These are phyloP conservation scores for Ligdia adustata DNA, from an alignment of 2,888 invertebrate genomes.

Conservation along the genomic window DNA sequence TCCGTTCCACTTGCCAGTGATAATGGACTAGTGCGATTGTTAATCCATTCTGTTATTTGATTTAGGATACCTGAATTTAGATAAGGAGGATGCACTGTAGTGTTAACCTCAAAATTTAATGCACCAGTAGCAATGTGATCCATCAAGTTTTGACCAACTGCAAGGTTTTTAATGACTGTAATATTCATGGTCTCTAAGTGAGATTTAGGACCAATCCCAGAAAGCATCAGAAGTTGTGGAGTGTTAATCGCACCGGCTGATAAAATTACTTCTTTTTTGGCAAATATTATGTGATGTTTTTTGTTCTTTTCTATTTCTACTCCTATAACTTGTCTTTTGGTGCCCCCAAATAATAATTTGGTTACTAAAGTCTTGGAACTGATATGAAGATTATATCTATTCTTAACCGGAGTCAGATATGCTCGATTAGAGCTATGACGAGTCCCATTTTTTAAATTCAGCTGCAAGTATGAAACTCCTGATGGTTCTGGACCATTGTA, in stretches of 20 bases:
- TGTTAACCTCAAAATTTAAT: conserved; percentile 81
- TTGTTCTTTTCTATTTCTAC: conserved; percentile 83
- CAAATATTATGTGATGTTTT: conserved; percentile 79
- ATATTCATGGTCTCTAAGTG: conserved; percentile 84
- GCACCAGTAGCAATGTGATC: conserved; percentile 88
- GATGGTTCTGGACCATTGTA: conserved; percentile 85
- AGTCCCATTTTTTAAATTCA: conserved; percentile 86
- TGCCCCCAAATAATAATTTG: conserved; percentile 82
- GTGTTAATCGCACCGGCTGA: conserved; percentile 91
- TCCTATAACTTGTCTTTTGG: conserved; percentile 83
- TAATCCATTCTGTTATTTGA: conserved; percentile 81
- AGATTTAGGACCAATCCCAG: conserved; percentile 88
- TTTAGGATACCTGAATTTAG: conserved; percentile 66
- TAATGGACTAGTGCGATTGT: conserved; percentile 80
- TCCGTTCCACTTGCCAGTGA: conserved; percentile 87
- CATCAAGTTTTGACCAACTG: conserved; percentile 88
- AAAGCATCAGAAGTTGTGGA: conserved; percentile 91
- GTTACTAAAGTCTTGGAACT: conserved; percentile 84
- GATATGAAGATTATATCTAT: conserved; percentile 85
- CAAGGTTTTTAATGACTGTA: conserved; percentile 80
- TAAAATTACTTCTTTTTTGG: conserved; percentile 89
- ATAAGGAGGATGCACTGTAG: conserved; percentile 57
- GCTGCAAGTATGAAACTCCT: conserved; percentile 85
- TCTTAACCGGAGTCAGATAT: conserved; percentile 84
- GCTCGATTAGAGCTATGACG: conserved; percentile 88